Base-by-base conservation (phyloP, 2,113 vertebrate species). In the Sprattus sprattus region DNA sequence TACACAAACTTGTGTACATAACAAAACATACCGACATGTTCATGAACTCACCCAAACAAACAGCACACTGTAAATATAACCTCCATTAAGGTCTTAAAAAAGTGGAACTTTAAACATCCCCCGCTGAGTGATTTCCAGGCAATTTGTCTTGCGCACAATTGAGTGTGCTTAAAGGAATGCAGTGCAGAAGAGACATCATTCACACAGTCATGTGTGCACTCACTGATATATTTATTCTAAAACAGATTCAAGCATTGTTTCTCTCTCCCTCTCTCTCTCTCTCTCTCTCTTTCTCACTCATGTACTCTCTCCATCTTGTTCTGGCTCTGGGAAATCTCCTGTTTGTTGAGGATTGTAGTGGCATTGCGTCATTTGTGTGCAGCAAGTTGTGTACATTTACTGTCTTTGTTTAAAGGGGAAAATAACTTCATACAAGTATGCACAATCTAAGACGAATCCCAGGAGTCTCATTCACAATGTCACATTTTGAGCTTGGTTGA, bases 191-290 rank as follows among this genome's bases (percentile, higher is more conserved):
- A 45, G 81, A 25, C 49, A 4, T 71, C 57, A 81, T 44, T 81
- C 28, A 32, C 60, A 49, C 83, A 54, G 83, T 44, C 46, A 57
- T 15, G 54, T 82, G 18, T 47, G 57, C 80, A 57, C 0, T 82
- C 60, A 82, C 11, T 82, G 44, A 87, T 85, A 80, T 25, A 81
- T 81, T 81, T 84, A 87, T 39, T 44, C 52, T 85, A 11, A 52
- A 82, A 46, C 83, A 85, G 22, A 87, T 78, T 64, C 45, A 4
- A 10, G 57, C 67, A 18, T 81, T 86, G 45, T 75, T 52, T 25
- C 85, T 85, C 11, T 60, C 47, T 28, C 57, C n/a, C 25, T 71
- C 64, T 32, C 64, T 71, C 64, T 71, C 25, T 71, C 64, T 71
- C 10, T 71, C 64, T 11, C 64, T 71, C n/a, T 71, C n/a, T 71